phyloP scores from a whole-genome alignment of 2,113 vertebrate species.

The Rhabdornis inornatus region DNA sequence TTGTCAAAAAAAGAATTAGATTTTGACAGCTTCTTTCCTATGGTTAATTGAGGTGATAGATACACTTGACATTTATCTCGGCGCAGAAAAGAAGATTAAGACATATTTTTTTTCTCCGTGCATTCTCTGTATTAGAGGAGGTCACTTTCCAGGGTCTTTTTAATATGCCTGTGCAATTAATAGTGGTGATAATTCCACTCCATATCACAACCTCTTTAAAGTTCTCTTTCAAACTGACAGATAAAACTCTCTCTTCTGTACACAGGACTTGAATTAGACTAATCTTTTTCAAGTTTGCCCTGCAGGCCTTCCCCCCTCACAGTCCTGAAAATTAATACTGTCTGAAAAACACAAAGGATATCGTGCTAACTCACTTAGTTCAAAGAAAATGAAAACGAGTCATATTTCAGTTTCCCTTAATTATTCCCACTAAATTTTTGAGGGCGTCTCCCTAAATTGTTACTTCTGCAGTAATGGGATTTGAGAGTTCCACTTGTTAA shows the following conservation, averaged over 20 bases:
- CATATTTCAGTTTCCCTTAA: slow-evolving; percentile 59
- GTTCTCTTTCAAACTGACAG: slow-evolving; percentile 70
- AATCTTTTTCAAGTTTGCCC: slow-evolving; percentile 74
- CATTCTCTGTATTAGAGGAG: slow-evolving; percentile 78
- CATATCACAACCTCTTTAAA: slow-evolving; percentile 73
- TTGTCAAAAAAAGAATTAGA: slow-evolving; percentile 79
- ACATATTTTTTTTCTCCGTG: slow-evolving; percentile 72
- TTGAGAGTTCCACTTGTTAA: slow-evolving; percentile 3
- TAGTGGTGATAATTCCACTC: slow-evolving; percentile 73
- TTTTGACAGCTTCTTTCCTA: slow-evolving; percentile 78
- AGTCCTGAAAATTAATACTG: slow-evolving; percentile 73
- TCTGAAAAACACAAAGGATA: slow-evolving; percentile 72
- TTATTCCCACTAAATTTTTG: slow-evolving; percentile 71
- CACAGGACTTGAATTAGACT: slow-evolving; percentile 69
- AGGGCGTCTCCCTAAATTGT: neutral
- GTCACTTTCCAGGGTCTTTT: slow-evolving; percentile 82
- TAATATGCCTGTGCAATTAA: slow-evolving; percentile 83
- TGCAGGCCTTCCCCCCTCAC: slow-evolving; percentile 43
- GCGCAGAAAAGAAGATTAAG: slow-evolving; percentile 78
- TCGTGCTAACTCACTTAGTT: slow-evolving; percentile 36
- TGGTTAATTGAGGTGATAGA: slow-evolving; percentile 88
- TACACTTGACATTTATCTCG: slow-evolving; percentile 85
- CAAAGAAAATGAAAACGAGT: slow-evolving; percentile 39
- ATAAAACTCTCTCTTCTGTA: slow-evolving; percentile 72
- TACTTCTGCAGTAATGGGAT: neutral